Percentiles rank a stretch among this genome's conserved stretches.
These are phyloP conservation scores for Trematomus loennbergii DNA, from an alignment of 2,113 vertebrate species.

Conservation along the genomic window DNA sequence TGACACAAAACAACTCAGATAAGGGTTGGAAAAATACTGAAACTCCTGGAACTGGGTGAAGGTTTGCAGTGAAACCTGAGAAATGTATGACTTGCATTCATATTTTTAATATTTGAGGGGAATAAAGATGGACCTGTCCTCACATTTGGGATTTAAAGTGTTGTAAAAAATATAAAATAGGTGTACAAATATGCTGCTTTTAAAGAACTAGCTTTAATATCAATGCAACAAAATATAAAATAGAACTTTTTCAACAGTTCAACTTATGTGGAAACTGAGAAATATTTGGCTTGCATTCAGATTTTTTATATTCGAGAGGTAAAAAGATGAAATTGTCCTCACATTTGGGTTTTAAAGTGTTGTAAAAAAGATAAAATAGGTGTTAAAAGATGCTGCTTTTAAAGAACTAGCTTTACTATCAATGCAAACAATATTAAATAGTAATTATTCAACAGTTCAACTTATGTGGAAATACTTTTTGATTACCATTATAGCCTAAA, in stretches of 20 bases:
- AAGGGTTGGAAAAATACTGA: background rate
- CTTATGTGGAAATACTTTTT: too few relatives aligned
- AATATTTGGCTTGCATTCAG: too few relatives aligned
- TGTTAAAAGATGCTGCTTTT: background rate
- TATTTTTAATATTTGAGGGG: too few relatives aligned
- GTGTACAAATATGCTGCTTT: background rate
- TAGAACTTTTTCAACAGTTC: too few relatives aligned
- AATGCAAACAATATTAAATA: too few relatives aligned
- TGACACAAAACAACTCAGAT: slow-evolving; percentile 4
- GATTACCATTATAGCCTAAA: too few relatives aligned
- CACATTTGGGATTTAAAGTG: background rate
- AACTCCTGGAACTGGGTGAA: background rate
- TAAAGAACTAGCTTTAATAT: too few relatives aligned
- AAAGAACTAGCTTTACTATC: too few relatives aligned
- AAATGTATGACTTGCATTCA: too few relatives aligned
- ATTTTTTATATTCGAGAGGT: too few relatives aligned
- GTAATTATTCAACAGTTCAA: too few relatives aligned
- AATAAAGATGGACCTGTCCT: background rate
- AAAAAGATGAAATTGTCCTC: background rate
- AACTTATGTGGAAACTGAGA: background rate
- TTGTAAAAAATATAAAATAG: background rate
- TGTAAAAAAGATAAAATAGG: background rate
- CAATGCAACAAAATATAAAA: too few relatives aligned
- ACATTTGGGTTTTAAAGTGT: background rate
- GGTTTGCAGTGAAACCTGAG: background rate